Evolutionary conservation across 2,888 invertebrate genomes (phyloP), one percentile per base, ranked within the genome.

Genomic region (Leptura quadrifasciata): DNA sequence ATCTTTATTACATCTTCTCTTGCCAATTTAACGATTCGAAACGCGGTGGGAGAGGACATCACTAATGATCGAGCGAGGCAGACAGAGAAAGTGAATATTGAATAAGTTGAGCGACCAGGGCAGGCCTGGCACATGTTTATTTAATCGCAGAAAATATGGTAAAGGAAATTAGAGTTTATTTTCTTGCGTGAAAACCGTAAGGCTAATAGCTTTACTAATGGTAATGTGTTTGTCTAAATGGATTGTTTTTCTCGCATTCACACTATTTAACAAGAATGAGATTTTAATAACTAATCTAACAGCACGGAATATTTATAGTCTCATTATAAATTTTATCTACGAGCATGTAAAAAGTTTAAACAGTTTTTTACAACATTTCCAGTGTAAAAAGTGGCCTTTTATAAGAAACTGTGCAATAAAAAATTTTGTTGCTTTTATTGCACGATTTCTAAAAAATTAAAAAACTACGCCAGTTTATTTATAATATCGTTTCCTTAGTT

Each of bases 1-100:
- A 87, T 89, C 89, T 89, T 89, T 88, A 89, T 89, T 89, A 89
- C 85, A 86, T 87, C 87, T 86, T 84, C 85, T 83, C 86, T 87
- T 88, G 88, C 87, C 88, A 88, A 88, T 88, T 89, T 88, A 88
- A 87, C 86, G 86, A 88, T 88, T 88, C 84, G 85, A 86, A 86
- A 87, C 87, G 85, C 84, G 79, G 83, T 80, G 80, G 80, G 84
- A 84, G 83, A 85, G 83, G 83, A 81, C 76, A 82, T 76, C 76
- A 82, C 83, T 81, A 83, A 83, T 84, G 81, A 80, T 76, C 75
- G 61, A 75, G 74, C 78, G 79, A 75, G 75, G 75, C 76, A 82
- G 81, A 80, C 72, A 79, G 76, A 80, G 79, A 82, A 65, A 75
- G 76, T 57, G 68, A 75, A 75, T 75, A 74, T 52, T 39, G 69